phyloP scores from a whole-genome alignment of 2,888 invertebrate genomes.

The Adelphocoris suturalis region DNA sequence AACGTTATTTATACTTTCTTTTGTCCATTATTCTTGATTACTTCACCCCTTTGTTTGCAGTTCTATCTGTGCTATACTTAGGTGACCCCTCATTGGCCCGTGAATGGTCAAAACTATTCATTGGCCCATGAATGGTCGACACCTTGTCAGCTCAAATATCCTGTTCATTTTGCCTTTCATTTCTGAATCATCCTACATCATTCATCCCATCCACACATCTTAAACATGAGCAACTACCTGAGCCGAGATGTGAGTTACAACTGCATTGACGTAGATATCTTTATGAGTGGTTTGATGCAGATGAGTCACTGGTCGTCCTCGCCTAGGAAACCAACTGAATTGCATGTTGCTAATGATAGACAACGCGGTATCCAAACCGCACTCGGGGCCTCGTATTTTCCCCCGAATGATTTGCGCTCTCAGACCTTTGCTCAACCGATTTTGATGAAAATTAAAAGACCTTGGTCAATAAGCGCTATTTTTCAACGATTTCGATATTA shows the following conservation, averaged over 20 bases:
- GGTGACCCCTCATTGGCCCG: too few relatives aligned
- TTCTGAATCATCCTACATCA: not conserved
- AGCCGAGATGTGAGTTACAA: not conserved
- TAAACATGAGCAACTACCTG: not conserved
- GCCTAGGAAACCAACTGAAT: conserved; percentile 3
- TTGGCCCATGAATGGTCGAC: too few relatives aligned
- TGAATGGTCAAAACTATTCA: too few relatives aligned
- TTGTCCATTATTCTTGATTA: too few relatives aligned
- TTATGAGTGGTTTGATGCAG: not conserved
- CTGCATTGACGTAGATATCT: not conserved
- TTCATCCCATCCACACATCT: not conserved
- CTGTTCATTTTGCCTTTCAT: not conserved
- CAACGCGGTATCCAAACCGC: not conserved
- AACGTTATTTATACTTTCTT: too few relatives aligned
- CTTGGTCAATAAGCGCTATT: conserved; percentile 8
- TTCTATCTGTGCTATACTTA: too few relatives aligned
- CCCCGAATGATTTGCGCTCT: conserved; percentile 12
- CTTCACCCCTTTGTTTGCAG: too few relatives aligned
- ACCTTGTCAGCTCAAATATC: too few relatives aligned
- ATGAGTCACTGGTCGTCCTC: conserved; percentile 27
- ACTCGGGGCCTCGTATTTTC: not conserved
- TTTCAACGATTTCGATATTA: conserved; percentile 28
- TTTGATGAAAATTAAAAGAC: conserved; percentile 31
- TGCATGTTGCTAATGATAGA: conserved; percentile 37
- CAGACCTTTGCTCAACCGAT: not conserved